These are phyloP conservation scores for Hyperoplus immaculatus DNA, from an alignment of 2,797 vertebrate genomes.

Conservation along the genomic window DNA sequence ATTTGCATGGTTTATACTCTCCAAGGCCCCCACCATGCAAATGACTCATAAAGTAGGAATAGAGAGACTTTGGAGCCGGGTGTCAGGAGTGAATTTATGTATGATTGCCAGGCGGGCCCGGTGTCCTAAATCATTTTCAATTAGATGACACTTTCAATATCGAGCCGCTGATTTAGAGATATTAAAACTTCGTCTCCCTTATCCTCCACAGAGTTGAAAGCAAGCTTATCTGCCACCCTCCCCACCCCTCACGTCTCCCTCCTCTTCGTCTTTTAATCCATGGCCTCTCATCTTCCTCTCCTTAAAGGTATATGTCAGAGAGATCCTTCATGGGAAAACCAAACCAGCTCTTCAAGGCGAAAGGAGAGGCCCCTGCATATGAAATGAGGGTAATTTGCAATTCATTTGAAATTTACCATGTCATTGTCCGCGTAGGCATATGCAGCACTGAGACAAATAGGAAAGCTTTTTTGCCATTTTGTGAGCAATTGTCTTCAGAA, in stretches of 20 bases:
- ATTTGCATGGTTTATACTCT: slow-evolving; percentile 88
- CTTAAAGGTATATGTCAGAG: slow-evolving; percentile 72
- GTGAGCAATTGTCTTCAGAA: slow-evolving; percentile 50
- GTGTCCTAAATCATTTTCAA: slow-evolving; percentile 88
- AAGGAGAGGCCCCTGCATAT: slow-evolving; percentile 54
- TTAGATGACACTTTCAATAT: slow-evolving; percentile 90
- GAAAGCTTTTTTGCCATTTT: slow-evolving; percentile 27
- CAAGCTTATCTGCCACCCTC: slow-evolving; percentile 73
- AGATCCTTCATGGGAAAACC: slow-evolving; percentile 53
- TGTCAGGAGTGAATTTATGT: slow-evolving; percentile 87
- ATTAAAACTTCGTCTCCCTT: slow-evolving; percentile 85
- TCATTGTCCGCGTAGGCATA: slow-evolving; percentile 63
- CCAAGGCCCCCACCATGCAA: slow-evolving; percentile 85
- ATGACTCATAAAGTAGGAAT: slow-evolving; percentile 87
- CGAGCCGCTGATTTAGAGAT: slow-evolving; percentile 87
- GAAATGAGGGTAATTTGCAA: slow-evolving; percentile 71
- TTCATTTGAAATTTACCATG: slow-evolving; percentile 70
- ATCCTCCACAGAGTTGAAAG: slow-evolving; percentile 80
- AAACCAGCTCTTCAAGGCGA: slow-evolving; percentile 40
- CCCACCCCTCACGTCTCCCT: slow-evolving; percentile 17
- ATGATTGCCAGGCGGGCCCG: slow-evolving; percentile 79
- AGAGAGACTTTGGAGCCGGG: slow-evolving; percentile 83
- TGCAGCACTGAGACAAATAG: slow-evolving; percentile 62
- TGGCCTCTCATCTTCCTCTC: slow-evolving; percentile 60
- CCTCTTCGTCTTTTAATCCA: neutral